A percentile compares a stretch with the other conserved stretches of the same genome.
Conservation (phyloP, 35 echinoderm and acorn worm genomes). For the Anneissia japonica region DNA sequence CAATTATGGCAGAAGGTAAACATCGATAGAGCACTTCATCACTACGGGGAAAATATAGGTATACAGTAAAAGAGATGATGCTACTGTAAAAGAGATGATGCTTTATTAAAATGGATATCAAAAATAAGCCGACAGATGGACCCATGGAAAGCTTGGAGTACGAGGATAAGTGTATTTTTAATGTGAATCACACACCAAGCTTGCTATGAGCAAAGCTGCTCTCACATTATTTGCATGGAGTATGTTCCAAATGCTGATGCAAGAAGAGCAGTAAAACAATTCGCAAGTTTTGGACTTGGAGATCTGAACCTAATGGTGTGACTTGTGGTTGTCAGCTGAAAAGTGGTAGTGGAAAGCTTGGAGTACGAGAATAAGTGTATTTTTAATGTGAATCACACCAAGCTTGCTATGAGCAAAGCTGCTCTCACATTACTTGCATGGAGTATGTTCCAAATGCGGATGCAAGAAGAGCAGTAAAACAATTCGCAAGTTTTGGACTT, state of each 20-base stretch:
- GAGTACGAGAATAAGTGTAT: neutral
- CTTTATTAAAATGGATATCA: neutral
- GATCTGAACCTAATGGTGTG: too few species aligned
- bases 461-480: too few species aligned
- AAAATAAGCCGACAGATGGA: neutral
- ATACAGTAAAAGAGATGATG: neutral
- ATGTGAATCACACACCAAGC: neutral
- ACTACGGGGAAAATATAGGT: neutral
- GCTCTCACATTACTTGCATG: neutral
- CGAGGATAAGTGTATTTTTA: neutral
- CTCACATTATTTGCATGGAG: neutral
- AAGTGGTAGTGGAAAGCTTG: neutral
- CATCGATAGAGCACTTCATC: conserved; percentile 58
- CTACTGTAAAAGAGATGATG: neutral
- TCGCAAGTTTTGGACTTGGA: too few species aligned
- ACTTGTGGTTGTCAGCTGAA: too few species aligned
- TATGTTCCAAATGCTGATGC: too few species aligned
- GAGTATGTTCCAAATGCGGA: too few species aligned
- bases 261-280: too few species aligned
- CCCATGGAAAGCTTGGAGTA: neutral
- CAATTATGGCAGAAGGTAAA: conserved; percentile 38
- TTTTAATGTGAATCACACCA: neutral
- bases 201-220: neutral
- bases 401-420: neutral
- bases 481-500: too few species aligned